Base-by-base conservation (phyloP, 2,797 vertebrate species). In the Esox lucius region DNA sequence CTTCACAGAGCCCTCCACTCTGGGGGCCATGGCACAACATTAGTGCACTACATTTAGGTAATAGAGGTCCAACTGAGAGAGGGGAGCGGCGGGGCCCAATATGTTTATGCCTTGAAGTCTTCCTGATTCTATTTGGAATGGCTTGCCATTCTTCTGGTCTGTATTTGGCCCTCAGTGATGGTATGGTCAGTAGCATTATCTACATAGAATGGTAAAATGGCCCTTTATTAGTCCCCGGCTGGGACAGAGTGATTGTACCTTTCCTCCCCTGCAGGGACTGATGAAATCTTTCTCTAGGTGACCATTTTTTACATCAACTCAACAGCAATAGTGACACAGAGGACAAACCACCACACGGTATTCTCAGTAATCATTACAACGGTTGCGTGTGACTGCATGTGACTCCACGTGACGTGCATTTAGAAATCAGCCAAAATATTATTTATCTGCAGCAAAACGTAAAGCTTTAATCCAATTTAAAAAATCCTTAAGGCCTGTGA, bases 401-500 rank as follows among this genome's bases (percentile, higher is more conserved):
- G 53, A 80, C 68, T 84, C 67, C 42, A 74, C 42, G 59, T 91
- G 86, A 90, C 82, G 79, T 85, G 65, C 2, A 65, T n/a, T 82
- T 68, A 69, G 71, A 72, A 74, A 70, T 77, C 74, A 64, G 51
- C 39, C 79, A 69, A 62, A 76, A 81, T 28, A 78, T 77, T 85
- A 17, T 83, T 75, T 81, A 70, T 81, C 42, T 59, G 56, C 56
- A 71, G 77, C 74, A 84, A 35, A 90, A 90, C 84, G 87, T 89
- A 87, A 91, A 91, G 81, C 81, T 86, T 85, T 91, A 92, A 93
- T 93, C 89, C 90, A 83, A 88, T 90, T 46, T 90, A 87, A 80
- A 83, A 78, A 70, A 81, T 81, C 81, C 90, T 81, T 64, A 75
- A 75, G 84, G 90, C 86, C 70, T 74, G 42, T 56, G 26, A 82